Evolutionary conservation across 2,888 invertebrate species (phyloP).

Genomic region (Stenichneumon culpator): DNA sequence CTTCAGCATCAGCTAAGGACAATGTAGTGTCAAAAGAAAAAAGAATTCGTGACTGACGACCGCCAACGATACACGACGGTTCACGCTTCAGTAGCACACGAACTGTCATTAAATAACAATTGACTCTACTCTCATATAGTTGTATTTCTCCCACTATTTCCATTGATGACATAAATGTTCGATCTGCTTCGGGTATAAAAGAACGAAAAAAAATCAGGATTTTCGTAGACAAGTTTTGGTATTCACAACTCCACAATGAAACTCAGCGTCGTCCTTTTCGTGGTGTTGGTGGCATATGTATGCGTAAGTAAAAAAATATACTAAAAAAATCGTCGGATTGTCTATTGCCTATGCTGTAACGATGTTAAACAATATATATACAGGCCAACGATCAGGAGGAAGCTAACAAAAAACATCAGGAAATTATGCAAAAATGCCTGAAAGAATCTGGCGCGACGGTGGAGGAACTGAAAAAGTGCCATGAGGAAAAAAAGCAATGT

Average conservation of each 20-base stretch:
- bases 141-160: background rate
- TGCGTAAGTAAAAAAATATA: slow-evolving; percentile 2
- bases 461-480: no score
- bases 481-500: no score
- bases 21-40: background rate
- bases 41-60: background rate
- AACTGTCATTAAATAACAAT: background rate
- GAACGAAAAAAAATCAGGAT: background rate
- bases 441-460: no score
- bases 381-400: no score
- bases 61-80: background rate
- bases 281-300: background rate
- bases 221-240: background rate
- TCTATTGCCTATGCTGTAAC: no score
- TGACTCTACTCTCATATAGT: background rate
- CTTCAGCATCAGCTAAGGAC: background rate
- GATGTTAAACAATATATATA: no score
- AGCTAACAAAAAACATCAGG: no score
- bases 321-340: background rate
- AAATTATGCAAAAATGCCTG: no score
- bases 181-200: background rate
- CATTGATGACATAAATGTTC: background rate
- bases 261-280: background rate
- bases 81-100: background rate
- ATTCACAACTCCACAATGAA: background rate